Base-by-base conservation (phyloP, 2,113 vertebrate species). In the Trogon surrucura region DNA sequence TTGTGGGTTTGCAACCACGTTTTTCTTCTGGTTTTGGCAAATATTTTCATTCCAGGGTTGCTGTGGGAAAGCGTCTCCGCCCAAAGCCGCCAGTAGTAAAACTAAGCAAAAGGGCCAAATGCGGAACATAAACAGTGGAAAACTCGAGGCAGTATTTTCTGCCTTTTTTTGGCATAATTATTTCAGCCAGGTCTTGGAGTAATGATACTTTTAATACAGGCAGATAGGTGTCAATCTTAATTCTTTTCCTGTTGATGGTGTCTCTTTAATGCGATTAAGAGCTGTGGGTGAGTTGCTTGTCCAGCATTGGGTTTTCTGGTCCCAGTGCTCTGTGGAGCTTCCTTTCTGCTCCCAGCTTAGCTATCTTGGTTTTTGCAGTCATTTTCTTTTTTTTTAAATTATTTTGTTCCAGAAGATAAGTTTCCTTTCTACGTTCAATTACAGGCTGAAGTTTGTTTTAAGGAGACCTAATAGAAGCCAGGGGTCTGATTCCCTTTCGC, bases 181-280 rank as follows among this genome's bases (percentile, higher is more conserved):
- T n/a, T 77, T n/a, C 27, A 66, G 38, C 26, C 56, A 62, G 20
- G 71, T 86, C 62, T 45, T 94, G 41, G 53, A 73, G 21, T 48
- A 45, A 16, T 58, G 57, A 23, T 85, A 38, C 41, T 80, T 86
- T 45, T 25, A 77, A 60, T 44, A 73, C 16, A 74, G 65, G 29
- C 69, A 79, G 30, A 73, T 66, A 82, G 64, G 48, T 91, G 75
- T 83, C 14, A 32, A 73, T 88, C 51, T 77, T 73, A 83, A 50
- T 77, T 85, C 30, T 84, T 79, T 70, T 74, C 48, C 32, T 45
- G 5, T 54, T 47, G 38, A 50, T 71, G 45, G 65, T 80, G 61
- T 88, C 71, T 90, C n/a, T 82, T 83, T 94, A 92, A 74, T 79
- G 30, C 3, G 11, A 65, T 91, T 86, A 91, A 70, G 88, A 78